Base-by-base conservation (phyloP, 1,140 invertebrate genomes). In the Dendroctonus valens region DNA sequence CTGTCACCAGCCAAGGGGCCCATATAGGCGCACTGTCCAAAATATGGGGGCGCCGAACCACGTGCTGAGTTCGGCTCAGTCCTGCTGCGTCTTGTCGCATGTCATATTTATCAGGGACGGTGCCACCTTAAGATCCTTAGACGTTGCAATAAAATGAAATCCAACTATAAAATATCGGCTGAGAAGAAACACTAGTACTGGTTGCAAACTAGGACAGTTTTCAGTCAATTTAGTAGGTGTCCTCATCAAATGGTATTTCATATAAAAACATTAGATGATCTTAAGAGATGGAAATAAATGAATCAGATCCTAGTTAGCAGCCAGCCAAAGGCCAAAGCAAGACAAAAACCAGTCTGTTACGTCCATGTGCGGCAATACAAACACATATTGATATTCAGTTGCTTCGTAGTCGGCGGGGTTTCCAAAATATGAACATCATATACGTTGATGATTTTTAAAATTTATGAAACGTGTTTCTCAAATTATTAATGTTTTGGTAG, bases 401-500 rank as follows among this genome's bases (percentile, higher is more conserved):
- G 60, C 60, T 63, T 40, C 50, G 41, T 14, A 37, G 15, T 26
- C 60, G 7, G 60, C 50, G 60, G 60, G 60, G 60, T 63, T 63
- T 63, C 60, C 60, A 63, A 63, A 53, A 63, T 63, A 63, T 53
- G 60, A 63, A 54, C 50, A 61, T 53, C 51, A 54, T 63, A 63
- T 63, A 63, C 60, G 60, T 54, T 63, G 60, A 63, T 63, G 60
- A 63, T 63, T 63, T 63, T 63, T 54, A 41, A 54, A 63, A 63
- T 63, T 63, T 63, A 63, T 63, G 60, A 9, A 54, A 53, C 60
- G 7, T 51, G 60, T 63, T 63, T 63, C 49, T 63, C 41, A 41
- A 53, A 63, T 54, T 63, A 63, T 63, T 63, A 63, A 63, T 63
- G 60, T 63, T 63, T 63, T 63, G 60, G 60, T 63, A 63, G 60